Evolutionary conservation across 2,888 invertebrate species (phyloP).

Genomic region (Acrocera orbiculus): DNA sequence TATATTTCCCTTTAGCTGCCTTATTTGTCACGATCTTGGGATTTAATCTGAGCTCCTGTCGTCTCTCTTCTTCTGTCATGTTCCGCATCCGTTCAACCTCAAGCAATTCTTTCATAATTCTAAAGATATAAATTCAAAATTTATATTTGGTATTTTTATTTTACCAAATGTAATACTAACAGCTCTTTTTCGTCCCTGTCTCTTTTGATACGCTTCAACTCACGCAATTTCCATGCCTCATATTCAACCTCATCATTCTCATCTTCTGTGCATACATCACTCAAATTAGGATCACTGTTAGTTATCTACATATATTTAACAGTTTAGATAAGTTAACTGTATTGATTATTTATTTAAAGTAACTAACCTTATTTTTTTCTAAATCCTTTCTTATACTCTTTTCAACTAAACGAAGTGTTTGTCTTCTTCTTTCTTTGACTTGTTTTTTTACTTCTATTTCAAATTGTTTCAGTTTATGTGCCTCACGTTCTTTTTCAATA

Average conservation of each 20-base stretch:
- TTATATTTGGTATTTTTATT: not conserved
- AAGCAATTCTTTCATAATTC: conserved; percentile 67
- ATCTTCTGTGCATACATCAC: conserved; percentile 82
- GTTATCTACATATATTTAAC: conserved; percentile 4
- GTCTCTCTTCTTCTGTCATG: conserved; percentile 92
- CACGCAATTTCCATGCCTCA: conserved; percentile 94
- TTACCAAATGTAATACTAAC: conserved; percentile 36
- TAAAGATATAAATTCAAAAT: conserved; percentile 27
- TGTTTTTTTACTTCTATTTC: conserved; percentile 69
- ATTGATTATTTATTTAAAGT: not conserved
- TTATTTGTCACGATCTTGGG: conserved; percentile 90
- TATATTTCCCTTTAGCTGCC: conserved; percentile 92
- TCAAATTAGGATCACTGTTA: conserved; percentile 56
- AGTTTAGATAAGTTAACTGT: not conserved
- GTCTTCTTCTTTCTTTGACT: conserved; percentile 73
- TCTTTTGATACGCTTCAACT: conserved; percentile 88
- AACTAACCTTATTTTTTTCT: conserved; percentile 35
- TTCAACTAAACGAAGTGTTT: conserved; percentile 79
- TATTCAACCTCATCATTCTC: conserved; percentile 94
- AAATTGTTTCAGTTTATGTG: conserved; percentile 62
- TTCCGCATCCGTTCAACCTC: conserved; percentile 80
- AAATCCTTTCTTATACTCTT: conserved; percentile 74
- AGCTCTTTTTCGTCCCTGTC: conserved; percentile 90
- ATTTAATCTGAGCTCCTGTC: conserved; percentile 73
- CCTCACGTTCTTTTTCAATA: conserved; percentile 83